Conservation (phyloP, 2,888 invertebrate species). For the Escarpia spicata region DNA sequence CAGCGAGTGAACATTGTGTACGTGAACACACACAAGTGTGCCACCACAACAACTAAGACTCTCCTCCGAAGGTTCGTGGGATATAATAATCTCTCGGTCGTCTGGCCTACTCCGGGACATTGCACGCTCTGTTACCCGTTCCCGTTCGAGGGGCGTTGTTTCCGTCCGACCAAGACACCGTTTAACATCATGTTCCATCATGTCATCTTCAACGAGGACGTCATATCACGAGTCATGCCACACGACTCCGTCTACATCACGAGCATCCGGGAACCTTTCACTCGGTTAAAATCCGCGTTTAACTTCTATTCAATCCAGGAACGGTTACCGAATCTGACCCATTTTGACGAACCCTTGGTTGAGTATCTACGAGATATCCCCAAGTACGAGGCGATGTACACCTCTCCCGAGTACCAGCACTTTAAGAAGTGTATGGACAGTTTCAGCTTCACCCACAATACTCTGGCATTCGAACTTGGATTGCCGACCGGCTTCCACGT, state of each 20-base stretch:
- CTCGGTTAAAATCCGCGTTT: conserved; percentile 56
- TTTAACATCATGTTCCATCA: conserved; percentile 60
- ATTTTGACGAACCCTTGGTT: conserved; percentile 41
- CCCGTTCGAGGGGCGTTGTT: conserved; percentile 49
- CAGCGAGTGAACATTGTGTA: conserved; percentile 52
- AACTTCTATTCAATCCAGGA: conserved; percentile 54
- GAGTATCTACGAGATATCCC: conserved; percentile 53
- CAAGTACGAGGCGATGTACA: conserved; percentile 54
- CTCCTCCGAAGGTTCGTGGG: conserved; percentile 57
- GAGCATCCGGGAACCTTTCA: conserved; percentile 58
- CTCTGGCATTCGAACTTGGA: conserved; percentile 59
- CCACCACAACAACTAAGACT: conserved; percentile 56
- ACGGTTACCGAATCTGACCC: too few relatives aligned
- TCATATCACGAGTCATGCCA: conserved; percentile 55
- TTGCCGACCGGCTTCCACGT: conserved; percentile 56
- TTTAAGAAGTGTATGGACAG: conserved; percentile 36
- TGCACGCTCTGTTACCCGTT: conserved; percentile 63
- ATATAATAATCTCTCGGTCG: conserved; percentile 52
- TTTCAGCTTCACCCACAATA: conserved; percentile 57
- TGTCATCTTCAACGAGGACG: conserved; percentile 53
- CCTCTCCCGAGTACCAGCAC: background rate
- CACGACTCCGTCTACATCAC: conserved; percentile 53
- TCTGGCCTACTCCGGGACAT: conserved; percentile 50
- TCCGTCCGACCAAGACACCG: conserved; percentile 47
- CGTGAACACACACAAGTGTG: conserved; percentile 63